phyloP scores from a whole-genome alignment of 2,797 vertebrate genomes.

The Lemur catta region DNA sequence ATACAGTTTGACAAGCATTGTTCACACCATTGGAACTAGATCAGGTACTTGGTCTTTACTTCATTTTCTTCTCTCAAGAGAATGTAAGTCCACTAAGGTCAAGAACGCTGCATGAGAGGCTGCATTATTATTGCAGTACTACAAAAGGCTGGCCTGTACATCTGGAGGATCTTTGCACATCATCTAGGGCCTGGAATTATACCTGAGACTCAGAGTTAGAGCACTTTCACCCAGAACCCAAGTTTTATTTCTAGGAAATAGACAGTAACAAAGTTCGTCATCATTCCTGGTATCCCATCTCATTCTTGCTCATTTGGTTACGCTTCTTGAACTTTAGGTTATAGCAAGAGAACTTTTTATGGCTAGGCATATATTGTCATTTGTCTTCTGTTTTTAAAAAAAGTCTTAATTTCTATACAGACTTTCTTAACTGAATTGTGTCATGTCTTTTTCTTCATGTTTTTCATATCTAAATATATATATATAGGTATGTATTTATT shows the following conservation, averaged over 20 bases:
- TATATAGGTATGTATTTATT: neutral
- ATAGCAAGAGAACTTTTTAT: neutral
- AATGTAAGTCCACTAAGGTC: neutral
- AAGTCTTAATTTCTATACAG: neutral
- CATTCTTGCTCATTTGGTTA: neutral
- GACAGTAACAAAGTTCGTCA: neutral
- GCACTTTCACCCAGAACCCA: neutral
- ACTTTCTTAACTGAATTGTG: conserved; percentile 6
- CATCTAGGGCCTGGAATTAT: neutral
- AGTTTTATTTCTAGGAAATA: neutral
- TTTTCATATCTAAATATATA: neutral
- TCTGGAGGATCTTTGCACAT: neutral
- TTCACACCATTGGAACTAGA: neutral
- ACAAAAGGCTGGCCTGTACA: neutral
- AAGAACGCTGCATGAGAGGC: neutral
- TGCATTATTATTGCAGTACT: neutral
- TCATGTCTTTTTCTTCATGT: neutral
- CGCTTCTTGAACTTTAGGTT: neutral
- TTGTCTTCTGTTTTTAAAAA: neutral
- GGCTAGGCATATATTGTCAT: neutral
- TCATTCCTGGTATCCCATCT: neutral
- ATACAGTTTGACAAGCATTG: neutral
- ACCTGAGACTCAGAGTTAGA: neutral
- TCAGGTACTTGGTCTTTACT: neutral
- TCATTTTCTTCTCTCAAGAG: neutral